Conservation (phyloP, 1,140 invertebrate genomes). For the Varroa destructor region DNA sequence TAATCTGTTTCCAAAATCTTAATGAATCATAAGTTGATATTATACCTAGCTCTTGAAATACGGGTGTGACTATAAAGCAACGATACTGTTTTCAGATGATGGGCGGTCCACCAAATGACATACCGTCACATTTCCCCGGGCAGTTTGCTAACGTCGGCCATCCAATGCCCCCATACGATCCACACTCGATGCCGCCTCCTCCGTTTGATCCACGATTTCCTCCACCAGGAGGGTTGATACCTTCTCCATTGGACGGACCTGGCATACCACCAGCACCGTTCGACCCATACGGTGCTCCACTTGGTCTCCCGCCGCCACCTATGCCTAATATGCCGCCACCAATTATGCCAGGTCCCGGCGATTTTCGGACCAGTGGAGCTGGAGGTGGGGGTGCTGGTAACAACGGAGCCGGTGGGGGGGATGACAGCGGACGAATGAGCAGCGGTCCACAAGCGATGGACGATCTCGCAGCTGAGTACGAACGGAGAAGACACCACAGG, state of each 20-base stretch:
- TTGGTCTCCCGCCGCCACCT: not conserved
- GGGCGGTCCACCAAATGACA: constrained; percentile 39
- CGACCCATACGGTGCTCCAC: constrained; percentile 20
- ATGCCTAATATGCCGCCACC: constrained; percentile 4
- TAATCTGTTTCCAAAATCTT: too few relatives aligned
- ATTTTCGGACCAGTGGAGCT: constrained; percentile 13
- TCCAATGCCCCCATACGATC: constrained; percentile 28
- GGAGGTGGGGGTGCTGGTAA: constrained; percentile 31
- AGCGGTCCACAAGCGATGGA: not conserved
- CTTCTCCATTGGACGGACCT: constrained; percentile 48
- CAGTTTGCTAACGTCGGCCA: constrained; percentile 27
- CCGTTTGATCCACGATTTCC: constrained; percentile 32
- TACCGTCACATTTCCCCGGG: constrained; percentile 34
- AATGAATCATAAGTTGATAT: too few relatives aligned
- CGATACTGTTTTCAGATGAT: too few relatives aligned
- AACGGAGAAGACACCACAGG: constrained; percentile 26
- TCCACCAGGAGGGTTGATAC: constrained; percentile 43
- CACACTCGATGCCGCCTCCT: constrained; percentile 11
- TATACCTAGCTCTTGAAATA: too few relatives aligned
- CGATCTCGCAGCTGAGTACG: not conserved
- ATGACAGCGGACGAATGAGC: not conserved
- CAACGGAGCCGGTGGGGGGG: constrained; percentile 30
- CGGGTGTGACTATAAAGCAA: too few relatives aligned
- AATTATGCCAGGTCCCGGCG: not conserved
- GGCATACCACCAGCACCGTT: constrained; percentile 25